Base-by-base conservation (phyloP, 2,113 vertebrate species). In the Setophaga kirtlandii region DNA sequence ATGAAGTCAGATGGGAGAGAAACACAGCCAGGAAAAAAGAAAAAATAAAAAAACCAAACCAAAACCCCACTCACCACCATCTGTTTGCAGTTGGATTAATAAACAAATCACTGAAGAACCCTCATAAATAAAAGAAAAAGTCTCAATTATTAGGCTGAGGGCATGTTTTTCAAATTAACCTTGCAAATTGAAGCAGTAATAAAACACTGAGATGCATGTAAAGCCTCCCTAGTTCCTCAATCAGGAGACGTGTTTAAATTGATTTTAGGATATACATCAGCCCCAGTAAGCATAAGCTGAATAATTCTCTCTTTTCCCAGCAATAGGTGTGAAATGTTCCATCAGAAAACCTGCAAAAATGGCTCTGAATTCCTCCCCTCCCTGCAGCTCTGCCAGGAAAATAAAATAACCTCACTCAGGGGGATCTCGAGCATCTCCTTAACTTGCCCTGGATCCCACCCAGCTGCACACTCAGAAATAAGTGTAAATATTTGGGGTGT, bases 111-210 rank as follows among this genome's bases (percentile, higher is more conserved):
- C 42, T 87, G 53, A 94, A 92, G 47, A 94, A 46, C 37, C 31
- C 69, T 60, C 6, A 2, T 44, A 84, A 94, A 89, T 47, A 31
- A 83, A 83, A 58, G 73, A 81, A 85, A 50, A 65, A 65, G 9
- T n/a, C 86, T 89, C 37, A 64, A 24, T 84, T 87, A 89, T 75
- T 60, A 84, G 53, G 58, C 65, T 46, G 37, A 94, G 70, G 73
- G 31, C 77, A 71, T 64, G 60, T 60, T 95, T 86, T 82, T 39
- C 69, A 92, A 94, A 94, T 96, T 95, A 91, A 89, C 81, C 69
- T 94, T 75, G 79, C 83, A 92, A 94, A 87, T 2, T 75, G 84
- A 81, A 87, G 74, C 49, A 53, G 44, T 23, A 91, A 83, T 84
- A 84, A 82, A 94, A 84, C 33, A 84, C 2, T 23, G 44, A 77